A percentile compares a stretch with the other conserved stretches of the same genome.
Conservation (phyloP, 2,888 invertebrate genomes). For the Drosophila yooni region DNA sequence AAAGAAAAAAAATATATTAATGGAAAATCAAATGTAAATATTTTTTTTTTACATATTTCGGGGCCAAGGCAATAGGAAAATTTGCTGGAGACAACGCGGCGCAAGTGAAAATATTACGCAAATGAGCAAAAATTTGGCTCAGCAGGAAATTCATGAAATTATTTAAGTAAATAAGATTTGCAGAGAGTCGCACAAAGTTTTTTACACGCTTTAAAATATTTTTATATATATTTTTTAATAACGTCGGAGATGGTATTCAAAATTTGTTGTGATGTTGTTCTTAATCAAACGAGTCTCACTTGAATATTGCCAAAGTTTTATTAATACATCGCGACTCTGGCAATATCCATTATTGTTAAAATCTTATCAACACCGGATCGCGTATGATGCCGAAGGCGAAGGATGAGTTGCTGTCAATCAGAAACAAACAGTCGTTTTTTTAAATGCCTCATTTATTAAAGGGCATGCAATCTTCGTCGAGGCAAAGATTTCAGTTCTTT, state of each 20-base stretch:
- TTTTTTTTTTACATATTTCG: constrained; percentile 58
- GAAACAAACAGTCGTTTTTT: background rate
- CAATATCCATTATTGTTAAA: background rate
- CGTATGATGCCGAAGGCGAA: background rate
- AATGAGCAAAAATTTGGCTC: constrained; percentile 61
- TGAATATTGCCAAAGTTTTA: background rate
- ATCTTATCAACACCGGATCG: background rate
- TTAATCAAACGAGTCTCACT: background rate
- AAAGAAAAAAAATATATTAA: constrained; percentile 14
- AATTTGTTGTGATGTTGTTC: background rate
- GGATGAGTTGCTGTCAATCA: background rate
- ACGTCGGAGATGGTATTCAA: background rate
- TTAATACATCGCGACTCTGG: background rate
- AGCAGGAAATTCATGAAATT: constrained; percentile 57
- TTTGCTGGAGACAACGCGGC: constrained; percentile 18
- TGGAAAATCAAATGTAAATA: constrained; percentile 55
- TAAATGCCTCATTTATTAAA: background rate
- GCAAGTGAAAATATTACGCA: constrained; percentile 53
- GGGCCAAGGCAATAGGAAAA: constrained; percentile 15
- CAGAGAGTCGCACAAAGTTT: constrained; percentile 15
- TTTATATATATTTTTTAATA: background rate
- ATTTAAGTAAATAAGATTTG: constrained; percentile 56
- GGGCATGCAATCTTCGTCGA: background rate
- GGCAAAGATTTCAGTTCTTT: background rate
- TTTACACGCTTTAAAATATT: constrained; percentile 18